Conservation (phyloP, 2,113 vertebrate species). For the Microcebus tavaratra region DNA sequence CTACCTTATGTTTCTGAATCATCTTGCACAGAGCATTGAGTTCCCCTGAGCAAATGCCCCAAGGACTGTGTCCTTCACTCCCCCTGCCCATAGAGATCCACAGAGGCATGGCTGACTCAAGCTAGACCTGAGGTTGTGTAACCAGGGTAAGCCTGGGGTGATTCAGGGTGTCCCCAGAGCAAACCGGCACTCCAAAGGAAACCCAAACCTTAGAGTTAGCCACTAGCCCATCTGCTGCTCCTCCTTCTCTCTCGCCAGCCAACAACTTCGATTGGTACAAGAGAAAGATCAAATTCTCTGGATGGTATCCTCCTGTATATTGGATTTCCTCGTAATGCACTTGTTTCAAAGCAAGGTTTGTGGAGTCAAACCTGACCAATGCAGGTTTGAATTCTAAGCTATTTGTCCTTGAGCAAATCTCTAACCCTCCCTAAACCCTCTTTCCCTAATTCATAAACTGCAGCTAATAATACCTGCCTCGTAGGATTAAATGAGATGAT, state of each 20-base stretch:
- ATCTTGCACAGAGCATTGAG: neutral
- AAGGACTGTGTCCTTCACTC: neutral
- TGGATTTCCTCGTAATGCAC: neutral
- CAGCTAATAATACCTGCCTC: neutral
- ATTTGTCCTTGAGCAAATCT: slow-evolving; percentile 7
- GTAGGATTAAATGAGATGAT: neutral
- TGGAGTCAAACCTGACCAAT: neutral
- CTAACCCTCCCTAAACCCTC: neutral
- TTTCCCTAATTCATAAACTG: neutral
- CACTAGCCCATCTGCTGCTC: neutral
- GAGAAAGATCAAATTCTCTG: neutral
- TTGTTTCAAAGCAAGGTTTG: slow-evolving; percentile 35
- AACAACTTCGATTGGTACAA: neutral
- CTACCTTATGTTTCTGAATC: neutral
- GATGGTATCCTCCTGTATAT: neutral
- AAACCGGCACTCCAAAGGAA: neutral
- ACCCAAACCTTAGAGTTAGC: neutral
- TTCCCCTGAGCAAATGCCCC: neutral
- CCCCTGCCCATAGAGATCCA: neutral
- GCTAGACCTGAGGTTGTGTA: neutral
- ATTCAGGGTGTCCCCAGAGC: neutral
- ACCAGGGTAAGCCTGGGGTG: neutral
- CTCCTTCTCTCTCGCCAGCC: neutral
- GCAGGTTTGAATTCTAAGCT: neutral
- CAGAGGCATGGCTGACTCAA: neutral